phyloP scores from a whole-genome alignment of 1,140 invertebrate genomes.

The Drosophila lacteicornis region DNA sequence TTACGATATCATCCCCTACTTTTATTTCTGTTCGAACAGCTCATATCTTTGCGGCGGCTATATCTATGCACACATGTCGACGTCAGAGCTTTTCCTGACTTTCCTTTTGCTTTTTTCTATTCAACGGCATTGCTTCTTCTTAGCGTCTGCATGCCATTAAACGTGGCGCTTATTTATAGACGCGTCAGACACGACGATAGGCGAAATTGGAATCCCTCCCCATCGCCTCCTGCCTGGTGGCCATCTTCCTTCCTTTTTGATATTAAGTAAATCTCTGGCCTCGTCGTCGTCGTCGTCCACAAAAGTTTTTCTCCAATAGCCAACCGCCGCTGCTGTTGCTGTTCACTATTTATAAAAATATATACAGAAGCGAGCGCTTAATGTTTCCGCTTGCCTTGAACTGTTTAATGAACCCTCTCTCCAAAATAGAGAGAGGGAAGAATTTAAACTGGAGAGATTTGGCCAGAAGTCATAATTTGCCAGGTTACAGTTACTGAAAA shows the following conservation, averaged over 20 bases:
- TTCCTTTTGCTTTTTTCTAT: conserved; percentile 14
- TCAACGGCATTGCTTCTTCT: conserved; percentile 69
- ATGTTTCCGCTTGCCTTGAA: conserved; percentile 81
- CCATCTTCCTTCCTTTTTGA: conserved; percentile 42
- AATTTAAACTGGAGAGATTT: neutral
- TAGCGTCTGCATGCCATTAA: conserved; percentile 80
- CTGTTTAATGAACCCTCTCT: conserved; percentile 69
- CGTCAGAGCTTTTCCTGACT: conserved; percentile 52
- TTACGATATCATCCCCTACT: neutral
- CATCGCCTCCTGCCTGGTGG: neutral
- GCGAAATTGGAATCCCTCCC: conserved; percentile 19
- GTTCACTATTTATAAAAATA: conserved; percentile 68
- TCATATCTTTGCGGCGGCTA: conserved; percentile 8
- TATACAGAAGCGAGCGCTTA: conserved; percentile 41
- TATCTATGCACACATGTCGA: conserved; percentile 26
- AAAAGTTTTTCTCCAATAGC: conserved; percentile 55
- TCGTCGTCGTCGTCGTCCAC: conserved; percentile 1
- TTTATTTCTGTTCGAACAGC: conserved; percentile 22
- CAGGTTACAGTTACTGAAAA: neutral
- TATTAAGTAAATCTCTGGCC: conserved; percentile 55
- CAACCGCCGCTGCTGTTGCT: conserved; percentile 9
- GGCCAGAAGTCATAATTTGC: conserved; percentile 1
- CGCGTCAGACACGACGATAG: conserved; percentile 58
- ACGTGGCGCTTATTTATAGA: conserved; percentile 79
- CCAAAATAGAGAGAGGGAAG: neutral